Evolutionary conservation across 2,113 vertebrate genomes (phyloP).

Genomic region (Xiphorhynchus elegans): DNA sequence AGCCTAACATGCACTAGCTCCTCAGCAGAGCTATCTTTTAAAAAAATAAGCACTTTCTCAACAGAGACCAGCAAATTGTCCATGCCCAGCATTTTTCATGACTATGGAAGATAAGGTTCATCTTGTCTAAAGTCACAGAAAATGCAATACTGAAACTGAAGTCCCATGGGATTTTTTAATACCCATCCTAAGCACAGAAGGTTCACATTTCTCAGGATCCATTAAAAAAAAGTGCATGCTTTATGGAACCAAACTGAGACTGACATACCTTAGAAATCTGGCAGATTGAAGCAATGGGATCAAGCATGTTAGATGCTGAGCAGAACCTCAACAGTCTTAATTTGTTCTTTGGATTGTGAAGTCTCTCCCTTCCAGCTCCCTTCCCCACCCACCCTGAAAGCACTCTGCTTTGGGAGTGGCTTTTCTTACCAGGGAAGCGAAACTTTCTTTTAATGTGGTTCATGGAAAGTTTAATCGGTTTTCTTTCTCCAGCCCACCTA

Average conservation of each 20-base stretch:
- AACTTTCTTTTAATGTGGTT: conserved; percentile 11
- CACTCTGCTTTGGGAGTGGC: neutral
- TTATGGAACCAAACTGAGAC: neutral
- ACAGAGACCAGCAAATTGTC: neutral
- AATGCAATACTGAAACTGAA: neutral
- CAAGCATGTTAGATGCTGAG: neutral
- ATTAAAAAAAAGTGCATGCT: neutral
- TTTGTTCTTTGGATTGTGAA: neutral
- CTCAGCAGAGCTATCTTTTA: neutral
- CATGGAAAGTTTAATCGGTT: neutral
- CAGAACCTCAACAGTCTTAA: neutral
- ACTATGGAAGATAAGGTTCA: neutral
- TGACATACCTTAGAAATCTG: neutral
- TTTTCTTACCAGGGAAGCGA: neutral
- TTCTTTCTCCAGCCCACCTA: conserved; percentile 11
- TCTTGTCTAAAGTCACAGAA: neutral
- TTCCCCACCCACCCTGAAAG: neutral
- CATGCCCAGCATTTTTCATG: neutral
- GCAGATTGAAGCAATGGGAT: neutral
- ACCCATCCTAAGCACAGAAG: neutral
- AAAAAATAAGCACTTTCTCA: neutral
- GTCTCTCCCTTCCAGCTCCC: neutral
- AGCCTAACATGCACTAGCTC: neutral
- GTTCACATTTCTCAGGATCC: neutral
- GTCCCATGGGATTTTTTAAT: neutral